phyloP scores from a whole-genome alignment of 2,113 vertebrate species.

The Sinocyclocheilus maitianheensis region DNA sequence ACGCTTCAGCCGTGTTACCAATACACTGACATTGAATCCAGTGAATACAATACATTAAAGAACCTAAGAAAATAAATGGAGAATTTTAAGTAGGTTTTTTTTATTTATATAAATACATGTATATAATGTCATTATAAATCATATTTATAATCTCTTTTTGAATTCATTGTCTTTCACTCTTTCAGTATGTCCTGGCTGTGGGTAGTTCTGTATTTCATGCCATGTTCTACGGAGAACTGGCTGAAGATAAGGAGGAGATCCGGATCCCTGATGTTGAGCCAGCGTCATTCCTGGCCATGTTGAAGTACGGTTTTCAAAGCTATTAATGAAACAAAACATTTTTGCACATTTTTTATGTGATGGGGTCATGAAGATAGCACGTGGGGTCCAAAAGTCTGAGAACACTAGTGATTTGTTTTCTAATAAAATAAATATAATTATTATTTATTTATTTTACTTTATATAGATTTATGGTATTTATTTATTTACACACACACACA shows the following conservation, averaged over 20 bases:
- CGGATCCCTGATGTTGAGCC: conserved; percentile 98
- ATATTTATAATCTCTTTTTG: background rate
- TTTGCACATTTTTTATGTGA: background rate
- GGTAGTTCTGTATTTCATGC: conserved; percentile 99
- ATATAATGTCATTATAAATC: too few species aligned
- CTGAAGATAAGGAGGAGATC: conserved; percentile 97
- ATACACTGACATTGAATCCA: background rate
- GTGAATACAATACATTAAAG: too few species aligned
- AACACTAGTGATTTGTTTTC: background rate
- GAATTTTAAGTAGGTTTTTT: too few species aligned
- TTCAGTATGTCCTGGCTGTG: conserved; percentile 94
- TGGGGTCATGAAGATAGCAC: background rate
- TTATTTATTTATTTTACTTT: background rate
- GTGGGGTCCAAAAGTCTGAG: background rate
- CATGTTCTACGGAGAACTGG: conserved; percentile 98
- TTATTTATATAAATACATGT: too few species aligned
- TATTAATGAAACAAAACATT: too few species aligned
- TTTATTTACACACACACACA: too few species aligned
- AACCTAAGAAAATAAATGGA: too few species aligned
- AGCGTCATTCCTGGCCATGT: conserved; percentile 93
- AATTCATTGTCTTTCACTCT: background rate
- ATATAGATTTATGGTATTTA: background rate
- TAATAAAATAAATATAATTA: background rate
- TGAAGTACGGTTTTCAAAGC: conserved; percentile 84
- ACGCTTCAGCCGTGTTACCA: background rate